Evolutionary conservation across 2,797 vertebrate species (phyloP).

Genomic region (Emydoidea blandingii): DNA sequence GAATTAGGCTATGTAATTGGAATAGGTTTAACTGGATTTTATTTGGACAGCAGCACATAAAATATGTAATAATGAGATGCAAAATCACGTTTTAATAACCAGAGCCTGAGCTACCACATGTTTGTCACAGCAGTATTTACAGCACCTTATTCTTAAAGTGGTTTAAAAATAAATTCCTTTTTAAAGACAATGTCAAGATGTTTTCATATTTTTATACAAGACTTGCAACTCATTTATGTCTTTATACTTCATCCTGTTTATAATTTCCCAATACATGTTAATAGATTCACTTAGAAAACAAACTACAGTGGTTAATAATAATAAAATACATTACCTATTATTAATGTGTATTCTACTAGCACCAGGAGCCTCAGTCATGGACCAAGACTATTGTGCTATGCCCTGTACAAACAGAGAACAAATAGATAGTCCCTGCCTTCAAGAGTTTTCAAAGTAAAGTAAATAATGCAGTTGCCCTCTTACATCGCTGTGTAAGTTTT

Average conservation of each 20-base stretch:
- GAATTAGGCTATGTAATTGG: neutral
- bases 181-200: neutral
- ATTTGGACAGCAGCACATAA: neutral
- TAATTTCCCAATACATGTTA: neutral
- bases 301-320: neutral
- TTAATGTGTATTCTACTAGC: neutral
- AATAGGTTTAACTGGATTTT: neutral
- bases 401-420: neutral
- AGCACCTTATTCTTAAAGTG: neutral
- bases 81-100: slow-evolving; percentile 15
- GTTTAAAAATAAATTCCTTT: neutral
- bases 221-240: neutral
- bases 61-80: neutral
- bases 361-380: neutral
- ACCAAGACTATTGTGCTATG: neutral
- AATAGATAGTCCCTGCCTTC: neutral
- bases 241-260: neutral
- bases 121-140: neutral
- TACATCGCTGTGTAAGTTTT: neutral
- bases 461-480: neutral
- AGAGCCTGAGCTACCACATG: neutral
- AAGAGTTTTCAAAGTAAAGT: neutral
- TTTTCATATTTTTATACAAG: neutral
- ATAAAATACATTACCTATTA: neutral
- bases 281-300: neutral